Evolutionary conservation across 2,888 invertebrate species (phyloP).

Genomic region (Agrotis exclamationis): DNA sequence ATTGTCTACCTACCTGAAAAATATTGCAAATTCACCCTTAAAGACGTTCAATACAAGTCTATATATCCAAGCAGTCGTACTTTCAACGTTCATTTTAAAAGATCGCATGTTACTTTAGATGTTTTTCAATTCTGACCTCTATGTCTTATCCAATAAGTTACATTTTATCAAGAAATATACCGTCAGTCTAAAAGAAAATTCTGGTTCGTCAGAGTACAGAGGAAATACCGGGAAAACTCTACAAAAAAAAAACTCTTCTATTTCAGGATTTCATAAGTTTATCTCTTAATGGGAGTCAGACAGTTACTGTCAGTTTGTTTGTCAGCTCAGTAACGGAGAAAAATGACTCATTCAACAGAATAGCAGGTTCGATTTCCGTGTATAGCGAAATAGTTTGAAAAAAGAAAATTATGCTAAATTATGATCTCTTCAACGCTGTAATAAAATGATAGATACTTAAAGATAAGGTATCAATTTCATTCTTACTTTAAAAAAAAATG

Average conservation of each 20-base stretch:
- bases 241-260: slow-evolving; percentile 25
- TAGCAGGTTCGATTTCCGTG: slow-evolving; percentile 6
- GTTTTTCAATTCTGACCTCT: slow-evolving; percentile 8
- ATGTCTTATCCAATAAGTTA: accelerated
- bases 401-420: not conserved
- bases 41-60: slow-evolving; percentile 47
- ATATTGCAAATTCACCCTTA: slow-evolving; percentile 19
- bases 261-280: slow-evolving; percentile 19
- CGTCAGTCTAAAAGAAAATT: slow-evolving; percentile 1
- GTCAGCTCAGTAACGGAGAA: not conserved
- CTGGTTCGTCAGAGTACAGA: not conserved
- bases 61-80: slow-evolving; percentile 19
- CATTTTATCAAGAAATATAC: not conserved
- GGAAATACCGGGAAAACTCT: slow-evolving; percentile 24
- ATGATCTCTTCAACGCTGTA: not conserved
- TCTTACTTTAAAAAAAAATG: no score
- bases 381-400: not conserved
- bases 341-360: not conserved
- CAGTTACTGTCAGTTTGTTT: not conserved
- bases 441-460: not conserved
- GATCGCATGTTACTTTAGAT: not conserved
- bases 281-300: not conserved
- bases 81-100: slow-evolving; percentile 4
- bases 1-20: slow-evolving; percentile 1
- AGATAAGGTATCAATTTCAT: no score